phyloP scores from a whole-genome alignment of 2,113 vertebrate genomes.

The Xiphophorus couchianus region DNA sequence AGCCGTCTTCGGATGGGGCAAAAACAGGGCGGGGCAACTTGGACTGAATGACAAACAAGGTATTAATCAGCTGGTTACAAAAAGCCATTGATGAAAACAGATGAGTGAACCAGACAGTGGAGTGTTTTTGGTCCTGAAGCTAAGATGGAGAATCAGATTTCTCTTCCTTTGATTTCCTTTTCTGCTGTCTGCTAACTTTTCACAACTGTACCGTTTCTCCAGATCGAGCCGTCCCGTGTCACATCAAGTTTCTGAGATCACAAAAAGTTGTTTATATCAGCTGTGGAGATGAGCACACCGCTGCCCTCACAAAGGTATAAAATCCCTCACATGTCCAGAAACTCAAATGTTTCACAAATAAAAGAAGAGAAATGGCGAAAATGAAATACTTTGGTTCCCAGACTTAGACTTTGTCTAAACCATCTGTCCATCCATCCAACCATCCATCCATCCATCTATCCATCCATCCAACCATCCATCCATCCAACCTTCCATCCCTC shows the following conservation, averaged over 20 bases:
- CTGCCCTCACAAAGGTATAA: constrained; percentile 93
- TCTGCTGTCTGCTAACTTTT: neutral
- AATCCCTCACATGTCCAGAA: too few relatives aligned
- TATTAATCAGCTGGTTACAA: constrained; percentile 48
- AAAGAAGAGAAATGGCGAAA: too few relatives aligned
- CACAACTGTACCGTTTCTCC: constrained; percentile 5
- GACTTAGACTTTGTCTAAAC: neutral
- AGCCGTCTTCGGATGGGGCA: constrained; percentile 92
- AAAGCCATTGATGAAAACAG: neutral
- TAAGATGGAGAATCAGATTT: neutral
- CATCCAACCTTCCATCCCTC: too few relatives aligned
- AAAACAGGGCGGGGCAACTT: constrained; percentile 89
- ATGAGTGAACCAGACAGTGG: neutral
- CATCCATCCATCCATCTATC: too few relatives aligned
- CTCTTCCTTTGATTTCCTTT: neutral
- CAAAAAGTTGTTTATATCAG: constrained; percentile 98
- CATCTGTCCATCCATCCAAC: too few relatives aligned
- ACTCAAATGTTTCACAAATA: too few relatives aligned
- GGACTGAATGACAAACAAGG: constrained; percentile 88
- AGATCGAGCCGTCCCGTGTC: constrained; percentile 95
- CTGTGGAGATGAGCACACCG: constrained; percentile 92
- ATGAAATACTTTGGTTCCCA: too few relatives aligned
- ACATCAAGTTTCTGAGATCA: constrained; percentile 92
- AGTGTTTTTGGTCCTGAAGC: neutral
- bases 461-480: too few relatives aligned